A percentile compares a stretch with the other conserved stretches of the same genome.
Conservation (phyloP, 37 sponge, comb jelly and placozoan genomes). For the Chondrilla cf. caribensis region DNA sequence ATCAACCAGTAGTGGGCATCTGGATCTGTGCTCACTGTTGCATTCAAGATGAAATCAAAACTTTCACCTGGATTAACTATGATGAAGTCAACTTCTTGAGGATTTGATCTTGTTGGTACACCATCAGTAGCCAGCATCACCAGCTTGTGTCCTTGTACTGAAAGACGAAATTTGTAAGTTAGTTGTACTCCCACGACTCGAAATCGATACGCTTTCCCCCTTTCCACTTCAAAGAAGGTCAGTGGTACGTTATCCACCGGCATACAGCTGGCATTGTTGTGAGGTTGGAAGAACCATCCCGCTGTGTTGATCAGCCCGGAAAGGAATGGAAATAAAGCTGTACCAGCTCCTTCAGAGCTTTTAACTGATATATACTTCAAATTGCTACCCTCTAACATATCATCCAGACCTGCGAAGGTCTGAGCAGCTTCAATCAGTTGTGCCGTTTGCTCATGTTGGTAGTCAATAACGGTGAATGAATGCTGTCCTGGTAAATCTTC, state of each 20-base stretch:
- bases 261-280: not conserved
- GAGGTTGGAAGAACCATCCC: slow-evolving; percentile 35
- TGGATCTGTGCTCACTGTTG: not conserved
- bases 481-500: slow-evolving; percentile 49
- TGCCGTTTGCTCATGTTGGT: slow-evolving; percentile 52
- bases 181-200: slow-evolving; percentile 75
- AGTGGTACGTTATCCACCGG: not conserved
- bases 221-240: not conserved
- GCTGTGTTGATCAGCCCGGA: slow-evolving; percentile 77
- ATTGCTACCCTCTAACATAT: not conserved
- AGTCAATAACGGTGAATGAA: slow-evolving; percentile 62
- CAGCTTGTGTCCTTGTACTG: slow-evolving; percentile 59
- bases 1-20: not conserved
- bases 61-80: slow-evolving; percentile 6
- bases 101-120: slow-evolving; percentile 10
- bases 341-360: slow-evolving; percentile 34
- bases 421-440: slow-evolving; percentile 9
- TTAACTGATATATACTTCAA: not conserved
- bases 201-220: slow-evolving; percentile 51
- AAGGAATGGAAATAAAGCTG: slow-evolving; percentile 53
- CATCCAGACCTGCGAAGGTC: not conserved
- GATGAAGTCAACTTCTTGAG: slow-evolving; percentile 19
- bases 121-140: slow-evolving; percentile 67
- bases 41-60: not conserved
- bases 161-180: slow-evolving; percentile 51